Base-by-base conservation (phyloP, 35 echinoderm and acorn worm genomes). In the Lytechinus pictus region DNA sequence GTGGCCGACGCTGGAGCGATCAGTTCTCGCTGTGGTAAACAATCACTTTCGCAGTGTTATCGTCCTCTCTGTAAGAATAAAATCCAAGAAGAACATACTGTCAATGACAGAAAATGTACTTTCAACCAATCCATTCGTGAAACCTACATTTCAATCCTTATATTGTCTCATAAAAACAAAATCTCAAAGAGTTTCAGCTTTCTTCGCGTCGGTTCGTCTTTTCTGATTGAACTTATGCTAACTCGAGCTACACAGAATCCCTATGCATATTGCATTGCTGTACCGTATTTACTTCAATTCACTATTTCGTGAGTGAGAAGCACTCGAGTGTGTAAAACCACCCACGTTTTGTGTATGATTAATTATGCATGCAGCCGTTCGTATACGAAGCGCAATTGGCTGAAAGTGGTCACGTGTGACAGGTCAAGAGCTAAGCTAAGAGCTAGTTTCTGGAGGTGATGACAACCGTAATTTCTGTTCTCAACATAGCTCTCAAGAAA, bases 281-380 rank as follows among this genome's bases (percentile, higher is more conserved):
- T 90, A 90, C 33, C 2, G 33, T 90, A 90, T 90, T 90, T 90
- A 90, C 88, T 10, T 52, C 29, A 90, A 90, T 44, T 44, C 27
- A 88, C 28, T 90, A 90, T 90, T 90, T 90, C 52, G 88, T 90
- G 88, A 90, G 88, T 52, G 88, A 90, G 88, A 90, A 90, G 88
- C 88, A 90, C 88, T 90, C 88, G 88, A 90, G 55, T 57, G 92
- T 93, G 92, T 93, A 93, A 93, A 44, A 93, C 92, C 92, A 93
- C 92, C 92, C 92, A 93, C 92, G 92, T 93, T 93, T 93, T 93
- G 92, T 57, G 92, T 93, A 93, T 93, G 92, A 93, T 93, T 93
- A 93, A 93, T 93, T 93, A 93, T 93, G 92, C 92, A 93, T 93
- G 92, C 92, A 10, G 92, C 53, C 92, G 28, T 57, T 93, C 53